Evolutionary conservation across 2,797 vertebrate genomes (phyloP), one percentile per base, ranked within the genome.

Genomic region (Acipenser oxyrinchus): DNA sequence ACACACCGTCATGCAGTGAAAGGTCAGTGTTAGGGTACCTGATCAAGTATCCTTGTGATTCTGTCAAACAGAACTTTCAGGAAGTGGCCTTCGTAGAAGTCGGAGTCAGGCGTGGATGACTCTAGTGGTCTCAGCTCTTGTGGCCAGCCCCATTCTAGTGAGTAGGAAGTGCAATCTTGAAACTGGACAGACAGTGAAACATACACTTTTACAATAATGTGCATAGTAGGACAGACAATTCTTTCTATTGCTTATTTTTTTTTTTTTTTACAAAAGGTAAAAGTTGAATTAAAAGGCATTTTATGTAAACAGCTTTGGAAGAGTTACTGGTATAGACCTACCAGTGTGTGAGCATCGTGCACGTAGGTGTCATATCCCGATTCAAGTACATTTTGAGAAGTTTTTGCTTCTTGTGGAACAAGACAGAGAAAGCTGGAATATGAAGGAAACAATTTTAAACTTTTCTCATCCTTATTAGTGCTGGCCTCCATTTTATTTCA

Each of bases 381-480:
- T 53, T 90, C 92, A 68, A 93, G 90, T 69, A 92, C 72, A 68
- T 90, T 88, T 0, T 83, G 84, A 0, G 94, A 93, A 1, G 92
- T 93, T 71, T 93, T 93, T 0, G 91, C 92, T 75, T 94, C 91
- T 66, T 94, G 90, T 0, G 94, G 95, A 58, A 96, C 93, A 65
- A 97, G 81, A 82, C 93, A 95, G 72, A 95, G 88, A 79, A 96
- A 96, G 73, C 95, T 95, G 77, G 60, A 72, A 77, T 69, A 79
- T 5, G 71, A 55, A 10, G 60, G 10, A 15, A 13, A 48, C 64
- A 59, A 53, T 48, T 66, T 6, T 52, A 75, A 69, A 50, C 23
- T 58, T 37, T 37, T 37, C 23, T 37, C 23, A 37, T 37, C 23
- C 23, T 37, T 37, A 37, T 2, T 37, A 4, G 23, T 37, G 23